Evolutionary conservation across 2,113 vertebrate species (phyloP).

Genomic region (Orthochromis malagaraziensis): DNA sequence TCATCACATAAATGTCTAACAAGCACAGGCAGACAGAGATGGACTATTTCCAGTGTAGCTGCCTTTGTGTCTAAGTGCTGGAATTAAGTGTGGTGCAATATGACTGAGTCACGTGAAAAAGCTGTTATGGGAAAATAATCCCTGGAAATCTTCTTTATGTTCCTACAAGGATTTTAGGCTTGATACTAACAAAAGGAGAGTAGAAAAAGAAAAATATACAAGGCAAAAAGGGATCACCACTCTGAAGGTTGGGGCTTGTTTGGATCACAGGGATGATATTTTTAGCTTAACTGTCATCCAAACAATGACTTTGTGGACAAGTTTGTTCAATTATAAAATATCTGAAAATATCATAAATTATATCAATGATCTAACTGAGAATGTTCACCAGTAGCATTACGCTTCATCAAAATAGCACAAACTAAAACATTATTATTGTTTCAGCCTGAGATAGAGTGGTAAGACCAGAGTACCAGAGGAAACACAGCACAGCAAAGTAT

Average conservation of each 20-base stretch:
- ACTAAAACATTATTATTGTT: neutral
- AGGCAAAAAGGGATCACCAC: neutral
- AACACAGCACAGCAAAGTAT: neutral
- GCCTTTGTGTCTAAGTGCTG: neutral
- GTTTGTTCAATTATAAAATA: neutral
- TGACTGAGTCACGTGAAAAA: neutral
- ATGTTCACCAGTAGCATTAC: neutral
- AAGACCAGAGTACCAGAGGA: neutral
- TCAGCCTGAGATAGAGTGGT: neutral
- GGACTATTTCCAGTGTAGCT: rapidly evolving
- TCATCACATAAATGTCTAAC: neutral
- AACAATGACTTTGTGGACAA: neutral
- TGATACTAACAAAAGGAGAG: neutral
- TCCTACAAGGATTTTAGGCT: neutral
- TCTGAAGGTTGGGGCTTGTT: neutral
- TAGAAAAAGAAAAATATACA: neutral
- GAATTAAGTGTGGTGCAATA: neutral
- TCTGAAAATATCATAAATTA: neutral
- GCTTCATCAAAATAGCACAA: neutral
- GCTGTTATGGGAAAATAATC: neutral
- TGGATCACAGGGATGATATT: rapidly evolving
- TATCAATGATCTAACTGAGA: neutral
- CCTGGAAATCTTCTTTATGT: neutral
- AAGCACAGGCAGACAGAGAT: neutral
- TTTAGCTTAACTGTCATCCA: neutral